These are phyloP conservation scores for Kryphioiulus occultus DNA, from an alignment of 2,888 invertebrate species.

Conservation along the genomic window DNA sequence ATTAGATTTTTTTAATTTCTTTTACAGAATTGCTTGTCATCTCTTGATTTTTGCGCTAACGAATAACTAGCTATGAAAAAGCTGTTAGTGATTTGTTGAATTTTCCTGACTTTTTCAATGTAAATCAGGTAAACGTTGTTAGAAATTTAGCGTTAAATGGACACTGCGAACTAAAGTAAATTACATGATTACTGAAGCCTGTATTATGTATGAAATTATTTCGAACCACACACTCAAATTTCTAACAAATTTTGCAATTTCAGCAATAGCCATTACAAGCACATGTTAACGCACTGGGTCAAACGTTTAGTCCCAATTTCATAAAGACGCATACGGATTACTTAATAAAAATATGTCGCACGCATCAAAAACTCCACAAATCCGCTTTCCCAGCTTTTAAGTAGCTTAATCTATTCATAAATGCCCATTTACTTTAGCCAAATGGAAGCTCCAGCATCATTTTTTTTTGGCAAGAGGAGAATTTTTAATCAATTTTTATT, in stretches of 20 bases:
- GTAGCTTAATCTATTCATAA: neutral
- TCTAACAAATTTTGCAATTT: neutral
- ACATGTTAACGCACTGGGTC: neutral
- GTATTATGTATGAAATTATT: no score
- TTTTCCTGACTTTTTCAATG: no score
- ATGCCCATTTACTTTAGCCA: neutral
- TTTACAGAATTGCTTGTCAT: no score
- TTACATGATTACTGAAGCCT: no score
- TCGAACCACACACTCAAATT: no score
- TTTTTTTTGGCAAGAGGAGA: neutral
- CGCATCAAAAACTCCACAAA: neutral
- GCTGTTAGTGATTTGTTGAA: no score
- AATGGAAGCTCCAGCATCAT: neutral
- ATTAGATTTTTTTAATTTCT: no score
- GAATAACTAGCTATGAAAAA: no score
- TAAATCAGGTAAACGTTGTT: no score
- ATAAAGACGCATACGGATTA: neutral
- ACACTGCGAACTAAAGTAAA: no score
- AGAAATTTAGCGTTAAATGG: no score
- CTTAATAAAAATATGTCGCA: neutral
- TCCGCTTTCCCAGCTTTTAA: neutral
- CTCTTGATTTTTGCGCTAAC: no score
- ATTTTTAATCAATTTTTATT: constrained; percentile 15
- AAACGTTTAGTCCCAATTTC: neutral
- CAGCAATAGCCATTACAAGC: neutral